phyloP scores from a whole-genome alignment of 2,113 vertebrate species.

The Brachypodius melanocephalos region DNA sequence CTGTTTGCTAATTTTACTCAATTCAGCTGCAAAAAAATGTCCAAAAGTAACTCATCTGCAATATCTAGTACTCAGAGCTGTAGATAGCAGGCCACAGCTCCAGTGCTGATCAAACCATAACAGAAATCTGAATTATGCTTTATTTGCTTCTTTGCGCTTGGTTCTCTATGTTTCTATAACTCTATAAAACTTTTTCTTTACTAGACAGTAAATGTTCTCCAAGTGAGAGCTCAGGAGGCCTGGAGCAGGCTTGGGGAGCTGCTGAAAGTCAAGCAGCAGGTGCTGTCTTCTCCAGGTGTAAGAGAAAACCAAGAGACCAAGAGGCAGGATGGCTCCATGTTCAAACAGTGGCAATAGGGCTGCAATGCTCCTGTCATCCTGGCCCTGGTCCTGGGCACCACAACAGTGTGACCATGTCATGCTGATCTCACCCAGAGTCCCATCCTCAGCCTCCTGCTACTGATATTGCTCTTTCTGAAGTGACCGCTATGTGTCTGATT shows the following conservation, averaged over 20 bases:
- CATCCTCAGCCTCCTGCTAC: neutral
- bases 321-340: neutral
- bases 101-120: neutral
- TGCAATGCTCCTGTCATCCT: neutral
- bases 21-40: neutral
- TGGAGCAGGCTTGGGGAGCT: neutral
- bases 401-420: accelerated
- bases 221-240: neutral
- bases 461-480: neutral
- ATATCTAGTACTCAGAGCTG: neutral
- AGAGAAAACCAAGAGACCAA: neutral
- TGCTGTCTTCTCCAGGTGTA: neutral
- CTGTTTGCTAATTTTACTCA: neutral
- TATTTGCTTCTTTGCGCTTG: neutral
- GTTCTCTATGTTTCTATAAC: neutral
- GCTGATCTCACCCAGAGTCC: neutral
- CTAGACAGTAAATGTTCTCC: neutral
- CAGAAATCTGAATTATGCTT: neutral
- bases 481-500: neutral
- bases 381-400: neutral
- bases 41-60: neutral
- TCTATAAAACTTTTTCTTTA: neutral
- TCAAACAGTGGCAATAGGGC: accelerated
- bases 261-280: neutral
- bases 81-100: neutral